Conservation (phyloP, 2,888 invertebrate species). For the Minunthozetes semirufus region DNA sequence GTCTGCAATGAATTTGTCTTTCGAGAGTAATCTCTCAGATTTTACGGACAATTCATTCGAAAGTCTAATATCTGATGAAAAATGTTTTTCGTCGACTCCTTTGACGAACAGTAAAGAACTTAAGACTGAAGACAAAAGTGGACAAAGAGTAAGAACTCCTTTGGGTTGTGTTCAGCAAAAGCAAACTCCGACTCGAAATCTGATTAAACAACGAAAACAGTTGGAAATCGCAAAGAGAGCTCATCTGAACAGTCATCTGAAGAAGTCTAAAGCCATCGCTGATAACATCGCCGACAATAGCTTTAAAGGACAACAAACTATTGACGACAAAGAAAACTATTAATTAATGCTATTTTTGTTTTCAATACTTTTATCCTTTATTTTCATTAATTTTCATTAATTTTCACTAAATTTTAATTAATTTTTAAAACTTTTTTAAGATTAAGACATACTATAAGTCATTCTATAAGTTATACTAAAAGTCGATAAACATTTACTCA, state of each 20-base stretch:
- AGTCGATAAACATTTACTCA: no score
- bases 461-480: no score
- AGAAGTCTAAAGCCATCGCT: not conserved
- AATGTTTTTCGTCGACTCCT: not conserved
- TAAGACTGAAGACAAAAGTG: not conserved
- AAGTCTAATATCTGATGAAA: not conserved
- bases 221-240: not conserved
- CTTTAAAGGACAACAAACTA: not conserved
- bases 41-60: not conserved
- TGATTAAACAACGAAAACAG: not conserved
- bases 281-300: not conserved
- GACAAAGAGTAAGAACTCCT: not conserved
- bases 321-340: conserved; percentile 2
- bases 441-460: no score
- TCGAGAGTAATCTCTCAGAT: not conserved
- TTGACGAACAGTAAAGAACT: not conserved
- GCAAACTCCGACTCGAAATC: not conserved
- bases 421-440: no score
- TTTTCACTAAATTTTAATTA: no score
- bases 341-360: not conserved
- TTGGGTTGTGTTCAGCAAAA: not conserved
- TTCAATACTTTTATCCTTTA: no score
- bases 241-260: conserved; percentile 4
- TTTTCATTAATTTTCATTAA: no score
- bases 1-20: not conserved